phyloP scores from a whole-genome alignment of 2,888 invertebrate genomes.

The Lepidocyrtinus sp. region DNA sequence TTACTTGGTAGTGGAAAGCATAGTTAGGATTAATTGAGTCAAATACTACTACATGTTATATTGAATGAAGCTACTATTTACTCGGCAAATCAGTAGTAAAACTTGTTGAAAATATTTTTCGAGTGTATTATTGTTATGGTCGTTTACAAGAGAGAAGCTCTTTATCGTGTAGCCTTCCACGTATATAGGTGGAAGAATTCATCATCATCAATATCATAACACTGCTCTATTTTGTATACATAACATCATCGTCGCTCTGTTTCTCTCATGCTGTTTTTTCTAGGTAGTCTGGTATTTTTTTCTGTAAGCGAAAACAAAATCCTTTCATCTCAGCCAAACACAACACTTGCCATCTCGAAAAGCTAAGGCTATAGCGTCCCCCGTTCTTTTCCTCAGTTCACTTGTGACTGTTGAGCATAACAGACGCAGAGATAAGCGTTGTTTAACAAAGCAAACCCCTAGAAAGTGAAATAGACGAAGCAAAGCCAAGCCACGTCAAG shows the following conservation, averaged over 20 bases:
- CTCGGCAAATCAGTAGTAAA: no score
- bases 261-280: not conserved
- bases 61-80: no score
- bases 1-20: no score
- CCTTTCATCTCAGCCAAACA: constrained; percentile 3
- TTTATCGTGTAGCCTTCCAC: not conserved
- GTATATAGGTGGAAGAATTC: not conserved
- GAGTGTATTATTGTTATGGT: not conserved
- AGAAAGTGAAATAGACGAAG: not conserved
- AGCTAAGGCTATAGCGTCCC: not conserved
- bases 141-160: not conserved
- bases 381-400: constrained; percentile 35
- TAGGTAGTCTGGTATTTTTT: not conserved
- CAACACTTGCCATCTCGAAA: not conserved
- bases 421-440: constrained; percentile 22
- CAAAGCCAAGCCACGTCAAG: not conserved
- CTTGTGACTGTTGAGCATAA: constrained; percentile 36
- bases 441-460: not conserved
- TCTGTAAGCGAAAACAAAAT: not conserved
- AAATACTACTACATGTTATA: no score
- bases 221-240: not conserved
- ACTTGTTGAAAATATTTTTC: not conserved
- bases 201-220: not conserved
- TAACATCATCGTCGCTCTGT: not conserved
- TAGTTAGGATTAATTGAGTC: no score